A percentile compares a stretch with the other conserved stretches of the same genome.
These are phyloP conservation scores for Drosophila anomelani DNA, from an alignment of 2,888 invertebrate species.

Conservation along the genomic window DNA sequence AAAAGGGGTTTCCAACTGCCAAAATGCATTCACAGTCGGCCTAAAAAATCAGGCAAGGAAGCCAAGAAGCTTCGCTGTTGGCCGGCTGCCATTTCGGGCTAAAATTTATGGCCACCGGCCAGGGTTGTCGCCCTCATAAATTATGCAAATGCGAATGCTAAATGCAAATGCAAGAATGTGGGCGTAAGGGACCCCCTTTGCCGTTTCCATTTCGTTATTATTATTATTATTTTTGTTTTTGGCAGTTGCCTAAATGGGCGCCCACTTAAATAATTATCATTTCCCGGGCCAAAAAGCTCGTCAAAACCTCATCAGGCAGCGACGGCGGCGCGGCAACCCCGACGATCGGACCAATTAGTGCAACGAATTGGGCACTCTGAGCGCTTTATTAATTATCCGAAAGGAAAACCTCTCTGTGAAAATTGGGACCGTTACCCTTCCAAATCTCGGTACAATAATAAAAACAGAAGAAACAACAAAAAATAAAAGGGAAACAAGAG, in stretches of 20 bases:
- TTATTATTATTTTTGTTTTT: constrained; percentile 28
- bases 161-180: constrained; percentile 22
- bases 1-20: constrained; percentile 18
- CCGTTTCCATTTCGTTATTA: constrained; percentile 8
- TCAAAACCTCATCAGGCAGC: constrained; percentile 74
- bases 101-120: constrained; percentile 57
- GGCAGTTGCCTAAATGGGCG: constrained; percentile 65
- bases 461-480: constrained; percentile 3
- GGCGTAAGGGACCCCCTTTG: background rate
- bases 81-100: constrained; percentile 46
- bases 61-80: constrained; percentile 4
- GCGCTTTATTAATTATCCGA: constrained; percentile 69
- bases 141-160: constrained; percentile 63
- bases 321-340: constrained; percentile 34
- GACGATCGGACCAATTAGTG: constrained; percentile 73
- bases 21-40: constrained; percentile 33
- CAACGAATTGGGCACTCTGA: constrained; percentile 62
- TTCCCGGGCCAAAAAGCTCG: constrained; percentile 68
- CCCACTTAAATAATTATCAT: constrained; percentile 77
- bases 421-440: constrained; percentile 35
- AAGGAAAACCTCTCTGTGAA: constrained; percentile 65
- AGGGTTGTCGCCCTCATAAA: constrained; percentile 75
- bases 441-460: background rate
- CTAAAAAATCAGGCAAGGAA: constrained; percentile 16
- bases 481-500: constrained; percentile 31